These are phyloP conservation scores for Trichopria drosophilae DNA, from an alignment of 2,888 invertebrate genomes.

Conservation along the genomic window DNA sequence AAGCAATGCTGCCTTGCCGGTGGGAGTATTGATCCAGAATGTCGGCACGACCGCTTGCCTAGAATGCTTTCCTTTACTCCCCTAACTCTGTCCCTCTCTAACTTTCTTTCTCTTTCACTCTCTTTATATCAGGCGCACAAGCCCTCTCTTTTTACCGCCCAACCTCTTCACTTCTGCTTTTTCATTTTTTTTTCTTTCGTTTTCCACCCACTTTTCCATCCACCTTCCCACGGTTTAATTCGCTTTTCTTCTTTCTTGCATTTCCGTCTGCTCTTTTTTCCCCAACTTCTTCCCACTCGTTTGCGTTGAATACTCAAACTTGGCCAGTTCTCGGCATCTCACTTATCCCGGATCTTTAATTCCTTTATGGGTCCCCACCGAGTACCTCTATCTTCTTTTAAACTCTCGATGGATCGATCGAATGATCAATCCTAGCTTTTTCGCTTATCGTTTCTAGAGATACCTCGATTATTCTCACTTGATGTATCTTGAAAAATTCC, in stretches of 20 bases:
- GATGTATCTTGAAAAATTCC: no score
- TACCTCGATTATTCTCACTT: no score
- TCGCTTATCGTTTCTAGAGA: no score
- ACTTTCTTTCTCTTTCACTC: conserved; percentile 17
- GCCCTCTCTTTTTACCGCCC: conserved; percentile 23
- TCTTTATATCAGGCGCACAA: neutral
- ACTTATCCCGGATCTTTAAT: no score
- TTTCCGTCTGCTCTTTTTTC: neutral
- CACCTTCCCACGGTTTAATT: no score
- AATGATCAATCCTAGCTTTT: no score
- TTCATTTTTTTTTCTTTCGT: neutral
- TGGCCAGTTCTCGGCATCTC: conserved; percentile 25
- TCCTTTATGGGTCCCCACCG: no score
- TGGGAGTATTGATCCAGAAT: conserved; percentile 58
- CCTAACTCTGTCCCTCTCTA: conserved; percentile 44
- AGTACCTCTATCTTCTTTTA: no score
- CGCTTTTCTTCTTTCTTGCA: neutral
- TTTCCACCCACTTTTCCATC: neutral
- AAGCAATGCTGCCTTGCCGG: conserved; percentile 40
- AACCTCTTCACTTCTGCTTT: neutral
- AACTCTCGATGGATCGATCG: no score
- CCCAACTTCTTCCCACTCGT: conserved; percentile 30
- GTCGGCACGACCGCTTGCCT: conserved; percentile 50
- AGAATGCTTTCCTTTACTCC: conserved; percentile 45
- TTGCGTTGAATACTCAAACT: conserved; percentile 33